A percentile compares a stretch with the other conserved stretches of the same genome.
Conservation (phyloP, 2,797 vertebrate genomes). For the Synanceia verrucosa region DNA sequence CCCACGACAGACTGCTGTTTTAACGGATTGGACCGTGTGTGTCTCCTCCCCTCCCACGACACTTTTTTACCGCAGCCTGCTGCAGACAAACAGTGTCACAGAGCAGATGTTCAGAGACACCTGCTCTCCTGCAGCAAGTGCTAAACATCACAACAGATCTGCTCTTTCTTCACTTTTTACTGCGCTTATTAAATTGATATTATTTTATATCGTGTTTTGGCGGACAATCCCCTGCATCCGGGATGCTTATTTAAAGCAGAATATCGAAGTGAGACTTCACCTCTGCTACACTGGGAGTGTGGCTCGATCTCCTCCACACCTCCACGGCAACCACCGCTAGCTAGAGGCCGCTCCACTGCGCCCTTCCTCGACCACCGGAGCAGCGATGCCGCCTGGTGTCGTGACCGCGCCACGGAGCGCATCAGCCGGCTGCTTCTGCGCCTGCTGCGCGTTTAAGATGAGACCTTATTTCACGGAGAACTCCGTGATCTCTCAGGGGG, state of each 20-base stretch:
- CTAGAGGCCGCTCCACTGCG: background rate
- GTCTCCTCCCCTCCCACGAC: slow-evolving; percentile 51
- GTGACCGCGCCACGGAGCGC: slow-evolving; percentile 74
- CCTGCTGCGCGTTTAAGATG: slow-evolving; percentile 76
- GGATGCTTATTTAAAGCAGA: background rate
- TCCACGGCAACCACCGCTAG: background rate
- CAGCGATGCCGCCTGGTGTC: slow-evolving; percentile 83
- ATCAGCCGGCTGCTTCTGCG: slow-evolving; percentile 69
- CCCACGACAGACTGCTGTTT: background rate
- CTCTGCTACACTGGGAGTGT: background rate
- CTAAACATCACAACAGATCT: background rate
- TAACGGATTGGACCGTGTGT: slow-evolving; percentile 37
- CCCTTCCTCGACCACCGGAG: slow-evolving; percentile 2
- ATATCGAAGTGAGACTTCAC: background rate
- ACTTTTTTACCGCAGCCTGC: slow-evolving; percentile 65
- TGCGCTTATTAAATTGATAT: too few relatives aligned
- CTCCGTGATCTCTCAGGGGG: slow-evolving; percentile 87
- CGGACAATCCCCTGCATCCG: background rate
- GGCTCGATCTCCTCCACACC: background rate
- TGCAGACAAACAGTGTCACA: slow-evolving; percentile 31
- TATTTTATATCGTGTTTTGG: background rate
- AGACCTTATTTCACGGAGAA: slow-evolving; percentile 88
- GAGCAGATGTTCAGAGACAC: slow-evolving; percentile 31
- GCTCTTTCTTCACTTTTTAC: background rate
- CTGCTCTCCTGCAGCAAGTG: slow-evolving; percentile 8